These are phyloP conservation scores for Nemoura dubitans DNA, from an alignment of 2,888 invertebrate species.

Conservation along the genomic window DNA sequence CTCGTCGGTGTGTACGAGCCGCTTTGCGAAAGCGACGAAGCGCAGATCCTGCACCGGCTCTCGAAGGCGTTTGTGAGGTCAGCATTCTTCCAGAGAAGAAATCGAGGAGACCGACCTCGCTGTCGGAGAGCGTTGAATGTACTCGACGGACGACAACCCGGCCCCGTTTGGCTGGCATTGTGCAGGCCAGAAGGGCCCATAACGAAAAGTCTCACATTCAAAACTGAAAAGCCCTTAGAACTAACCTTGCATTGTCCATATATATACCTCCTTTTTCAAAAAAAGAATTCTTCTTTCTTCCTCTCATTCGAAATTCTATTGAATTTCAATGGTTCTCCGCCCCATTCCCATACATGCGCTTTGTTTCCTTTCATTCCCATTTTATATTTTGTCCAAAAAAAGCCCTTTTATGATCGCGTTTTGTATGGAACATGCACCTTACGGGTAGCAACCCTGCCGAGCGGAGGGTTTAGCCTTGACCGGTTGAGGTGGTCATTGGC, in stretches of 20 bases:
- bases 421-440: constrained; percentile 13
- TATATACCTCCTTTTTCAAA: constrained; percentile 23
- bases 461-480: constrained; percentile 18
- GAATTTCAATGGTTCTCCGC: constrained; percentile 30
- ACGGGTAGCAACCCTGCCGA: not conserved
- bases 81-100: constrained; percentile 28
- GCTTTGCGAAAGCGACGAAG: constrained; percentile 1
- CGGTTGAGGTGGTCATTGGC: constrained; percentile 33
- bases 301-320: constrained; percentile 28
- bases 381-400: constrained; percentile 32
- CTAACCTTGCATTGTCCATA: constrained; percentile 29
- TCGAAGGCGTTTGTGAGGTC: not conserved
- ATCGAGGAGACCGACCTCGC: not conserved
- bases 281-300: constrained; percentile 23
- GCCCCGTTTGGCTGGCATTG: not conserved
- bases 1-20: not conserved
- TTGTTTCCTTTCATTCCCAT: constrained; percentile 24
- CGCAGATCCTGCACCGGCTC: constrained; percentile 8
- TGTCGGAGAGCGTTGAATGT: not conserved
- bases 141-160: not conserved
- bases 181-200: constrained; percentile 3
- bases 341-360: constrained; percentile 1
- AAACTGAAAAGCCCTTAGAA: constrained; percentile 21
- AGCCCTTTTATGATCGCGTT: constrained; percentile 2
- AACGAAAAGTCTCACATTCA: constrained; percentile 22